These are phyloP conservation scores for Pteronotus mesoamericanus DNA, from an alignment of 2,797 vertebrate species.

Conservation along the genomic window DNA sequence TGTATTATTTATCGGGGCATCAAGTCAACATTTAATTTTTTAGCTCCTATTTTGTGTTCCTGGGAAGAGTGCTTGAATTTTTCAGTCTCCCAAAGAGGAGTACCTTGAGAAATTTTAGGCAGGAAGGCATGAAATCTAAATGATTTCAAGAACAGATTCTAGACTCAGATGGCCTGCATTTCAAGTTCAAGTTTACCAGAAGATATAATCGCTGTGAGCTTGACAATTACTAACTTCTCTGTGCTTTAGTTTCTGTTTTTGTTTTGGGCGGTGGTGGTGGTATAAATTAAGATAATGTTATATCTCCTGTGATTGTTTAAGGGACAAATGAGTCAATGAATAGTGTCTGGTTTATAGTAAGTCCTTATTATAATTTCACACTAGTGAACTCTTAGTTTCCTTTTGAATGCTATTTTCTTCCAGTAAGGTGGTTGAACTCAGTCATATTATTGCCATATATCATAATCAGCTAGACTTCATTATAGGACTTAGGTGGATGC, in stretches of 20 bases:
- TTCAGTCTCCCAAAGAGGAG: neutral
- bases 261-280: fast-evolving
- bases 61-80: neutral
- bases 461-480: neutral
- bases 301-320: neutral
- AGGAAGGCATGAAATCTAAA: neutral
- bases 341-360: neutral
- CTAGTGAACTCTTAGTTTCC: neutral
- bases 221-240: neutral
- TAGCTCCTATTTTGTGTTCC: neutral
- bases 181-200: neutral
- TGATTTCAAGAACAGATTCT: neutral
- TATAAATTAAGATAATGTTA: neutral
- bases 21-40: neutral
- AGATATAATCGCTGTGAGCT: neutral
- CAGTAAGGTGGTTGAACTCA: neutral
- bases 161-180: neutral
- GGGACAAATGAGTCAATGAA: neutral
- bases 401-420: neutral
- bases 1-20: neutral
- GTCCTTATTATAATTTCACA: neutral
- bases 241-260: neutral
- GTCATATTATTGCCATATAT: neutral
- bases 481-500: neutral
- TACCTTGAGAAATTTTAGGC: neutral